Evolutionary conservation across 2,888 invertebrate genomes (phyloP).

Genomic region (Falcaria lacertinaria): DNA sequence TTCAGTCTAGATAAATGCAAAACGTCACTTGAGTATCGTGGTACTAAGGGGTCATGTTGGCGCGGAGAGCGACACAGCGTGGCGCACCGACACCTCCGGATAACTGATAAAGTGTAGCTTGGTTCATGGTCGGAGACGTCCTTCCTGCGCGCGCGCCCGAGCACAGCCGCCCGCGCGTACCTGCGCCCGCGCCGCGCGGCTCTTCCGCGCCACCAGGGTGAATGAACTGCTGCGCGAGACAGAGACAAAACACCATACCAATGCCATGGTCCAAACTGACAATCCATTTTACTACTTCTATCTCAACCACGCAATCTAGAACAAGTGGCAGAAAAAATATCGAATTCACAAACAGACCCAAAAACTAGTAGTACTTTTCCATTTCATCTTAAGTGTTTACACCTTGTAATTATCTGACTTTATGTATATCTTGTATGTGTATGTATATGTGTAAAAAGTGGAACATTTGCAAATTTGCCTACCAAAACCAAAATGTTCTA

Average conservation of each 20-base stretch:
- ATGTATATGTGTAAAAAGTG: no score
- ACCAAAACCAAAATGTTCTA: no score
- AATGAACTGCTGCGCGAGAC: constrained; percentile 70
- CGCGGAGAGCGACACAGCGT: constrained; percentile 57
- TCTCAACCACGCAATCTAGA: constrained; percentile 61
- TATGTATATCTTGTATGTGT: no score
- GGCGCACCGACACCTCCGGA: constrained; percentile 68
- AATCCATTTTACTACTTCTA: constrained; percentile 56
- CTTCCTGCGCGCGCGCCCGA: constrained; percentile 60
- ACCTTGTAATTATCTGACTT: constrained; percentile 8
- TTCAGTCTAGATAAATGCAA: constrained; percentile 74
- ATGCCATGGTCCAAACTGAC: constrained; percentile 70
- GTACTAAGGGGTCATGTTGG: constrained; percentile 54
- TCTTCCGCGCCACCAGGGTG: constrained; percentile 70
- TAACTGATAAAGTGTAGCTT: constrained; percentile 74
- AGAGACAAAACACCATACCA: constrained; percentile 50
- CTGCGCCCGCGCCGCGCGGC: constrained; percentile 42
- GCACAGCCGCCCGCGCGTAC: constrained; percentile 50
- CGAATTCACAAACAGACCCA: constrained; percentile 26
- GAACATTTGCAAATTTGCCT: no score
- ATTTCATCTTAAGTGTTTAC: constrained; percentile 6
- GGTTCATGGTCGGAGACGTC: constrained; percentile 75
- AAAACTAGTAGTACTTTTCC: constrained; percentile 26
- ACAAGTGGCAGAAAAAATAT: constrained; percentile 42
- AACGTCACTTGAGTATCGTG: constrained; percentile 49